A percentile compares a stretch with the other conserved stretches of the same genome.
Conservation (phyloP, 1,140 invertebrate genomes). For the Cherax destructor region DNA sequence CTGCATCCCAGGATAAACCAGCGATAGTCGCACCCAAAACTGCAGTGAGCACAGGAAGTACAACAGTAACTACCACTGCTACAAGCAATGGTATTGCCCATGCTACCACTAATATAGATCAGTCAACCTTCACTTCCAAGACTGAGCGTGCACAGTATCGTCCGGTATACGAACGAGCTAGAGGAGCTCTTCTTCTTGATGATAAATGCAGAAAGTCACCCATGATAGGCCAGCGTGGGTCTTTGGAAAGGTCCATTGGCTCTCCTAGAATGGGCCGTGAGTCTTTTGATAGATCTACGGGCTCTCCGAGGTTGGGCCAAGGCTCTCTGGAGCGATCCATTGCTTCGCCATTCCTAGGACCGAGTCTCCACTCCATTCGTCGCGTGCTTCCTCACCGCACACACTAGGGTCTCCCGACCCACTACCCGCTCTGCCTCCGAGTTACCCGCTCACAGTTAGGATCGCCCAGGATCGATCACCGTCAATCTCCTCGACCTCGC, state of each 20-base stretch:
- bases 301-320: conserved; percentile 57
- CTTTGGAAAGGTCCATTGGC: conserved; percentile 56
- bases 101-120: conserved; percentile 11
- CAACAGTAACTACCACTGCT: conserved; percentile 14
- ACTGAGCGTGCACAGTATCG: conserved; percentile 6
- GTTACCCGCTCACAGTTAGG: conserved; percentile 64
- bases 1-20: conserved; percentile 45
- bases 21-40: background rate
- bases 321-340: conserved; percentile 54
- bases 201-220: conserved; percentile 39
- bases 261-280: conserved; percentile 48
- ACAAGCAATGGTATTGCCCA: conserved; percentile 40
- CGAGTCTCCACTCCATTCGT: conserved; percentile 63
- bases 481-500: conserved; percentile 67
- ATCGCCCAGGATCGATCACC: conserved; percentile 64
- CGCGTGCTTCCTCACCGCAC: conserved; percentile 68
- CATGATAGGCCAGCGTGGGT: conserved; percentile 44
- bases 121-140: conserved; percentile 8
- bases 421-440: conserved; percentile 68
- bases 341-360: conserved; percentile 60
- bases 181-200: conserved; percentile 59
- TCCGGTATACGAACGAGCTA: conserved; percentile 52
- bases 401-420: conserved; percentile 64
- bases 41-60: background rate
- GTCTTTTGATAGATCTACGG: conserved; percentile 60